Base-by-base conservation (phyloP, 2,113 vertebrate genomes). In the Cinclus mexicanus region DNA sequence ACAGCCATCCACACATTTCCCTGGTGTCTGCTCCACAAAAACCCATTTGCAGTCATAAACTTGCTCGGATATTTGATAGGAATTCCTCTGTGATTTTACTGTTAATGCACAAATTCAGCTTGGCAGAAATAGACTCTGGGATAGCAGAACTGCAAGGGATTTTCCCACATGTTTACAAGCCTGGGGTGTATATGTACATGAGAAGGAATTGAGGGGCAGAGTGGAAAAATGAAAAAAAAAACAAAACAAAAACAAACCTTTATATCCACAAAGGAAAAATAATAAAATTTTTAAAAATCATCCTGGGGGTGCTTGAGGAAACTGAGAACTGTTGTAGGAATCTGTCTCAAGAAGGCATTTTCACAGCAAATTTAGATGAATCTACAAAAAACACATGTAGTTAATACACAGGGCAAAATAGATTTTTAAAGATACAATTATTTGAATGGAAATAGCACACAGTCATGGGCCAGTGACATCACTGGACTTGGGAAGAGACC, bases 21-120 rank as follows among this genome's bases (percentile, higher is more conserved):
- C 63, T 78, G 78, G 81, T 92, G 91, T 71, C 96, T 95, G 86
- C 92, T 94, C 67, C 90, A 67, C 79, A 96, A 95, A 85, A 53
- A 86, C 1, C 4, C 91, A 92, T 98, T 97, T 96, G 83, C 84
- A 96, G 39, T 84, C 29, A 39, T 20, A 90, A 89, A 90, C 28
- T 4, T 25, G 41, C 31, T 75, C 1, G 29, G 65, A 74, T 87
- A 70, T 92, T 91, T 4, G 2, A 41, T 12, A 35, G 92, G 92
- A 97, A 95, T 95, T 78, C 94, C 78, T 29, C 83, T 16, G 13
- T 74, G 69, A 87, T 37, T 79, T 79, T 77, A 78, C 74, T 28
- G 5, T 71, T 89, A 78, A 75, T 22, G 75, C 25, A 59, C 55
- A 95, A 90, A 94, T 70, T 10, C 61, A 44, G 75, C 63, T 95